These are phyloP conservation scores for Melieria picta DNA, from an alignment of 2,888 invertebrate genomes.

Conservation along the genomic window DNA sequence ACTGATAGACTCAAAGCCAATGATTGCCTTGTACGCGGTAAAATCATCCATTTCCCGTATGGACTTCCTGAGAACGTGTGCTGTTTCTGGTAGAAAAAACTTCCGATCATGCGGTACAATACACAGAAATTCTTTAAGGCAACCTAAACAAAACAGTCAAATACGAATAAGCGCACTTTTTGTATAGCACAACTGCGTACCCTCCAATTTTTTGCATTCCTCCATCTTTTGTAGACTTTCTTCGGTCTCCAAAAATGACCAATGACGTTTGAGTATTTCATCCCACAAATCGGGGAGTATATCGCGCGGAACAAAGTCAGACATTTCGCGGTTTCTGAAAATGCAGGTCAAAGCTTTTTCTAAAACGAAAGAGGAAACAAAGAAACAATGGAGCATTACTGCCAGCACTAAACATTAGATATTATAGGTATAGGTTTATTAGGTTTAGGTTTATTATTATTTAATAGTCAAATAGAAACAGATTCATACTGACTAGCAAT, in stretches of 20 bases:
- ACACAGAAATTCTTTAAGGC: constrained; percentile 81
- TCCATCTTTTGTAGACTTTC: constrained; percentile 82
- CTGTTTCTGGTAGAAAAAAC: constrained; percentile 80
- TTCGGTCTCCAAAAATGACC: constrained; percentile 82
- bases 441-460: too few relatives aligned
- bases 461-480: too few relatives aligned
- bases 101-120: constrained; percentile 82
- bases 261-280: constrained; percentile 80
- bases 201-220: constrained; percentile 80
- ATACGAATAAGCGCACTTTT: not conserved
- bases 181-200: constrained; percentile 63
- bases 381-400: too few relatives aligned
- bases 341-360: not conserved
- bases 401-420: too few relatives aligned
- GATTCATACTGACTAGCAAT: too few relatives aligned
- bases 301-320: constrained; percentile 66
- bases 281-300: constrained; percentile 72
- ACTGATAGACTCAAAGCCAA: constrained; percentile 86
- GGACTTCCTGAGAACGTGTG: constrained; percentile 79
- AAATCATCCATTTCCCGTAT: constrained; percentile 77
- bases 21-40: constrained; percentile 82
- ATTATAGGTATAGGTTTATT: too few relatives aligned
- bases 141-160: constrained; percentile 68
- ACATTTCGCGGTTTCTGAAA: constrained; percentile 51
- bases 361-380: too few relatives aligned